These are phyloP conservation scores for Collichthys lucidus DNA, from an alignment of 2,113 vertebrate species.

Conservation along the genomic window DNA sequence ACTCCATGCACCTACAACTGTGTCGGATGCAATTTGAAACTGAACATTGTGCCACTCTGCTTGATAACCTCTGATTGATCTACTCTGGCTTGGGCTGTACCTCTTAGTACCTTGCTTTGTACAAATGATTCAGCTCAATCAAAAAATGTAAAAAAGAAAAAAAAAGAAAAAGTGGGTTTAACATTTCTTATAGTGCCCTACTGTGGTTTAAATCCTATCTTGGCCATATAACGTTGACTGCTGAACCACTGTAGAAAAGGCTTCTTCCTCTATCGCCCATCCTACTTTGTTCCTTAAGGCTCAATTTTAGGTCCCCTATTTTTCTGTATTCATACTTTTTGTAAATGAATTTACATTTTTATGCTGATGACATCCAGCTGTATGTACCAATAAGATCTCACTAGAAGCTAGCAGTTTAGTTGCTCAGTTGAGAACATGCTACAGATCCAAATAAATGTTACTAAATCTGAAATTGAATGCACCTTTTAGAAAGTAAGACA, in stretches of 20 bases:
- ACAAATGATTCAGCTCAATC: neutral
- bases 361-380: neutral
- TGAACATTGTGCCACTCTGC: neutral
- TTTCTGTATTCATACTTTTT: neutral
- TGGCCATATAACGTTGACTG: neutral
- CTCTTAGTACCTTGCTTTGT: neutral
- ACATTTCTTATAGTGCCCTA: neutral
- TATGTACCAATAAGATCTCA: neutral
- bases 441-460: neutral
- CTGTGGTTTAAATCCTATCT: neutral
- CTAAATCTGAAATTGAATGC: neutral
- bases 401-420: neutral
- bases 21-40: neutral
- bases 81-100: neutral
- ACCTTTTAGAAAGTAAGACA: neutral
- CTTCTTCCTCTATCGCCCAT: neutral
- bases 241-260: neutral
- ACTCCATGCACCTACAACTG: neutral
- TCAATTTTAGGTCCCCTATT: neutral
- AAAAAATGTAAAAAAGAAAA: neutral
- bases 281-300: neutral
- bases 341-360: neutral
- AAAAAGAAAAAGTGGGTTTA: neutral
- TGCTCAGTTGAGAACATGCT: neutral
- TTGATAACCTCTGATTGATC: neutral